Percentiles rank a stretch among this genome's conserved stretches.
Evolutionary conservation across 2,113 vertebrate species (phyloP).

Genomic region (Pseudolaguvia tuberculata): DNA sequence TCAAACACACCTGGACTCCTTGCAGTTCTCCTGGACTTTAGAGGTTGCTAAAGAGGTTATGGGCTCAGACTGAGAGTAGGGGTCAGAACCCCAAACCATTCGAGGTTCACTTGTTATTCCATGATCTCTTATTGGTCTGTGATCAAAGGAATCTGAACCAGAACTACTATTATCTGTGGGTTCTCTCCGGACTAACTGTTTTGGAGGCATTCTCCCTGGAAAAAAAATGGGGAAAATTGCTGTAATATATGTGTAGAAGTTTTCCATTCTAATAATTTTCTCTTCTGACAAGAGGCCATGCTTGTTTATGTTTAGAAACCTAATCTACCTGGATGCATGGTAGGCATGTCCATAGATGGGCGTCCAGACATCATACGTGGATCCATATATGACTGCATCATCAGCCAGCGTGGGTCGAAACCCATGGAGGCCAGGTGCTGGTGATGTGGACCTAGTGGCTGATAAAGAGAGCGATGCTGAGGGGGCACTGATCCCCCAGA

Average conservation of each 20-base stretch:
- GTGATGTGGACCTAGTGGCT: slow-evolving; percentile 87
- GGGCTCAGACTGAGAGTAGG: slow-evolving; percentile 80
- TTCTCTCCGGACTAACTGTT: slow-evolving; percentile 89
- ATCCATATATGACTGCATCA: slow-evolving; percentile 99
- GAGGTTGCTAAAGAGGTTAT: slow-evolving; percentile 73
- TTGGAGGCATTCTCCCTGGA: slow-evolving; percentile 88
- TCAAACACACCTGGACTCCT: slow-evolving; percentile 73
- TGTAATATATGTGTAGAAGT: background rate
- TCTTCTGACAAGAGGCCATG: background rate
- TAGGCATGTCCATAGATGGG: slow-evolving; percentile 86
- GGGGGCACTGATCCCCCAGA: slow-evolving; percentile 77
- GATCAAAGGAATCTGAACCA: slow-evolving; percentile 88
- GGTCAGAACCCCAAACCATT: slow-evolving; percentile 89
- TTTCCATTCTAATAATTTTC: background rate
- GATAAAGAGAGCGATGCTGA: slow-evolving; percentile 89
- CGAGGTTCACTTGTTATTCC: slow-evolving; percentile 79
- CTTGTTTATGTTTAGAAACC: background rate
- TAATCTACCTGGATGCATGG: slow-evolving; percentile 76
- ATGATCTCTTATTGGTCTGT: slow-evolving; percentile 84
- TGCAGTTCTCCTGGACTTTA: slow-evolving; percentile 78
- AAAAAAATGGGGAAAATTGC: background rate
- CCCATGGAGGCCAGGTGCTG: slow-evolving; percentile 94
- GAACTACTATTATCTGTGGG: slow-evolving; percentile 82
- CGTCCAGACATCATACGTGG: slow-evolving; percentile 94
- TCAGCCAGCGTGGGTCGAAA: slow-evolving; percentile 96